Base-by-base conservation (phyloP, 2,113 vertebrate species). In the Chaetodon auriga region DNA sequence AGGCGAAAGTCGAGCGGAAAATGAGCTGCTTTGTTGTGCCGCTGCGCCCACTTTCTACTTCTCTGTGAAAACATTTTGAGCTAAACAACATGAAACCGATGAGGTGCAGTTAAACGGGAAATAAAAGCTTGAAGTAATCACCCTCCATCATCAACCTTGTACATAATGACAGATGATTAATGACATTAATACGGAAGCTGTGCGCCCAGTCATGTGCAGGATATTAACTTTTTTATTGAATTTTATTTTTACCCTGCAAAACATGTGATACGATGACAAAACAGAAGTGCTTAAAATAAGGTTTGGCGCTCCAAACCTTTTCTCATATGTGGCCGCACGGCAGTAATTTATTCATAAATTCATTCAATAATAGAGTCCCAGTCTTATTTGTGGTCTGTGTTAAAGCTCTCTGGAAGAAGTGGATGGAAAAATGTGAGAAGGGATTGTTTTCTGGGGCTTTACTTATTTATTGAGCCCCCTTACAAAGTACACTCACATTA, bases 341-440 rank as follows among this genome's bases (percentile, higher is more conserved):
- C 75, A 23, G 61, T 93, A 84, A 93, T 90, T 87, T 93, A 90
- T 94, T 94, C 82, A 85, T 89, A 88, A 63, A 84, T 88, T 80
- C 79, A 62, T 83, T 91, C 81, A 90, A 86, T 91, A 88, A 88
- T 91, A 81, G 71, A 92, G 81, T 53, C 51, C 48, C 68, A 41
- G 53, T 90, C 64, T 58, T 71, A 68, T 90, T 89, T 85, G 53
- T 61, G 80, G 70, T 69, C 70, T 70, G 30, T 38, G 77, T 69
- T 75, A 66, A 81, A 74, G 71, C 77, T 90, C 83, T 80, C 62
- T 38, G 72, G 64, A 76, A 82, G 66, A 73, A 49, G 55, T 36
- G 66, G 55, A 49, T 5, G 16, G 53, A 3, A 61, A 75, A 78
- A 81, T 55, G 81, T 75, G 84, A 70, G 58, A 85, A 84, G 82